Percentiles rank a stretch among this genome's conserved stretches.
Conservation (phyloP, 2,888 invertebrate species). For the Hemaris fuciformis region DNA sequence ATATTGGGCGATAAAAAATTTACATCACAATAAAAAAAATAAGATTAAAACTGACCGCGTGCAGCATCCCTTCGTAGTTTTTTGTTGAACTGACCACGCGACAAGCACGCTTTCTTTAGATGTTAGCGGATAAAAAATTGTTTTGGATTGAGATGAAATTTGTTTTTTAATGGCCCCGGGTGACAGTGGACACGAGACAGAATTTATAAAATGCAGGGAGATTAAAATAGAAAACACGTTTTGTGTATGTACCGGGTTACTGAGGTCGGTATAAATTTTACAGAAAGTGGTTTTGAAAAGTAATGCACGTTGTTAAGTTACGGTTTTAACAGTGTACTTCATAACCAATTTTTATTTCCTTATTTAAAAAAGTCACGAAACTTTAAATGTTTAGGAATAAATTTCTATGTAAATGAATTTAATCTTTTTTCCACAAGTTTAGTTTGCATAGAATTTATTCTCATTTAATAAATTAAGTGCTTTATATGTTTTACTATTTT, state of each 20-base stretch:
- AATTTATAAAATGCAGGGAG: slow-evolving; percentile 26
- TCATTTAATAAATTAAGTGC: too few species aligned
- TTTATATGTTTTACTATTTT: too few species aligned
- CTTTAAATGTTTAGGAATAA: too few species aligned
- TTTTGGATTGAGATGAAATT: slow-evolving; percentile 11
- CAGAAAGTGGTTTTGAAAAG: not conserved
- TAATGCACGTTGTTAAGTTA: too few species aligned
- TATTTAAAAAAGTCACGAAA: too few species aligned
- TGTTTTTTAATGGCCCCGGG: slow-evolving; percentile 6
- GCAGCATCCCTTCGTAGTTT: slow-evolving; percentile 41
- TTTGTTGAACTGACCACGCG: slow-evolving; percentile 27
- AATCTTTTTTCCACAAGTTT: too few species aligned
- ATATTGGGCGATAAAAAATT: slow-evolving; percentile 15
- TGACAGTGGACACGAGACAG: slow-evolving; percentile 27
- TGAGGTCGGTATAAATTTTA: slow-evolving; percentile 12
- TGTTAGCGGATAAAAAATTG: slow-evolving; percentile 15
- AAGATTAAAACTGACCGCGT: slow-evolving; percentile 36
- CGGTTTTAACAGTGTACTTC: too few species aligned
- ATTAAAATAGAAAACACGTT: slow-evolving; percentile 11
- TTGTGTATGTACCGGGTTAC: not conserved
- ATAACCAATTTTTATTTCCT: too few species aligned
- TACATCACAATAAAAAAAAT: slow-evolving; percentile 29
- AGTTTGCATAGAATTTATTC: too few species aligned
- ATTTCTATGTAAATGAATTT: too few species aligned
- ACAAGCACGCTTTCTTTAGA: slow-evolving; percentile 36